Evolutionary conservation across 2,113 vertebrate species (phyloP).

Genomic region (Vulpes lagopus): DNA sequence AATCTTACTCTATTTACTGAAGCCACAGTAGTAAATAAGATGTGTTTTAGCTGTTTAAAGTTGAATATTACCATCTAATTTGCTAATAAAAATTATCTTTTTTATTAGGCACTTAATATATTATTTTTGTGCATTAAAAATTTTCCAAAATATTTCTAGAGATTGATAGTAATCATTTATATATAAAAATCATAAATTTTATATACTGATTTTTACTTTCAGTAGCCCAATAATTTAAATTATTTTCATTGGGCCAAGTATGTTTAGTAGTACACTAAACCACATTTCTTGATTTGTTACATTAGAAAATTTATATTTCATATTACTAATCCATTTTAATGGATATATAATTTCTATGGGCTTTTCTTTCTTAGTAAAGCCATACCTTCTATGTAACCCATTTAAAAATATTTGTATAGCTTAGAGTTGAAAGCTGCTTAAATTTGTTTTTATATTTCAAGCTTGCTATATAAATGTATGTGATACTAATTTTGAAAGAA

Average conservation of each 20-base stretch:
- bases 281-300: constrained; percentile 60
- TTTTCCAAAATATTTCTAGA: constrained; percentile 16
- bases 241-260: constrained; percentile 58
- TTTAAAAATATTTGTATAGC: constrained; percentile 87
- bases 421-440: constrained; percentile 84
- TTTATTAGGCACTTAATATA: constrained; percentile 10
- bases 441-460: constrained; percentile 85
- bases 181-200: constrained; percentile 26
- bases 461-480: constrained; percentile 85
- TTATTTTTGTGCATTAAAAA: constrained; percentile 41
- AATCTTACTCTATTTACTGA: constrained; percentile 43
- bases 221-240: constrained; percentile 43
- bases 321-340: constrained; percentile 86
- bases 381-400: constrained; percentile 60
- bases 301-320: constrained; percentile 85
- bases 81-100: constrained; percentile 45
- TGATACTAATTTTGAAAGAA: constrained; percentile 87
- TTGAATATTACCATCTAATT: constrained; percentile 29
- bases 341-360: constrained; percentile 82
- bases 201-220: constrained; percentile 51
- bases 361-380: constrained; percentile 79
- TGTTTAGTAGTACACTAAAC: constrained; percentile 41
- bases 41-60: constrained; percentile 57
- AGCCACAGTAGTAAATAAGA: constrained; percentile 37
- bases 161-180: not conserved